phyloP scores from a whole-genome alignment of 1,140 invertebrate species.

The Drosophila sp. region DNA sequence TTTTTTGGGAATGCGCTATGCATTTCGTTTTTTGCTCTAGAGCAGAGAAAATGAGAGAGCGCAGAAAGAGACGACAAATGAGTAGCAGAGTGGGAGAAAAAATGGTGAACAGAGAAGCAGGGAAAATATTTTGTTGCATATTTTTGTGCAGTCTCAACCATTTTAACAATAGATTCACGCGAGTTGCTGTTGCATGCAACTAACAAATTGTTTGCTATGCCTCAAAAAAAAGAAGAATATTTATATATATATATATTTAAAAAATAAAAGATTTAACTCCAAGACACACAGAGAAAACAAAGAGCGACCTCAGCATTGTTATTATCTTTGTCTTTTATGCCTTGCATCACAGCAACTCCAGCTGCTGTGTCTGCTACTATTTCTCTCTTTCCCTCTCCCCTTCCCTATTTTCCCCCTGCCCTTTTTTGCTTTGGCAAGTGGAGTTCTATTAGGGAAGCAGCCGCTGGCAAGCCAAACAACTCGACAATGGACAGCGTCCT shows the following conservation, averaged over 20 bases:
- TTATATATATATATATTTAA: background rate
- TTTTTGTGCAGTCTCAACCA: conserved; percentile 34
- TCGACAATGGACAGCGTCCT: conserved; percentile 30
- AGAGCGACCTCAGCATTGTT: conserved; percentile 28
- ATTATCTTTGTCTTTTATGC: conserved; percentile 41
- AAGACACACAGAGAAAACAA: conserved; percentile 3
- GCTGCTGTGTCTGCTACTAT: background rate
- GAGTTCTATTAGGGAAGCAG: conserved; percentile 15
- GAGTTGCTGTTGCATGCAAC: conserved; percentile 37
- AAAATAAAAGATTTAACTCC: conserved; percentile 22
- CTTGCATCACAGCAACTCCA: background rate
- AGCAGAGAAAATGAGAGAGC: background rate
- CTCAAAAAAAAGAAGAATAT: background rate
- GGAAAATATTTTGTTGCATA: conserved; percentile 29
- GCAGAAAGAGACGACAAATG: no score
- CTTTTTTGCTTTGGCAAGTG: background rate
- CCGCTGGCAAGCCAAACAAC: conserved; percentile 37
- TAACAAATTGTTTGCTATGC: conserved; percentile 42
- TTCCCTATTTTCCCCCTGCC: background rate
- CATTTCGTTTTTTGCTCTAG: background rate
- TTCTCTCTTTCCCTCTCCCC: background rate
- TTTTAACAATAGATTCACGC: conserved; percentile 21
- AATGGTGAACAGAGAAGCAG: background rate
- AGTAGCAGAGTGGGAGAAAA: no score
- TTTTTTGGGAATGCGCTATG: conserved; percentile 22